A percentile compares a stretch with the other conserved stretches of the same genome.
These are phyloP conservation scores for Hyalella azteca DNA, from an alignment of 2,888 invertebrate genomes.

Conservation along the genomic window DNA sequence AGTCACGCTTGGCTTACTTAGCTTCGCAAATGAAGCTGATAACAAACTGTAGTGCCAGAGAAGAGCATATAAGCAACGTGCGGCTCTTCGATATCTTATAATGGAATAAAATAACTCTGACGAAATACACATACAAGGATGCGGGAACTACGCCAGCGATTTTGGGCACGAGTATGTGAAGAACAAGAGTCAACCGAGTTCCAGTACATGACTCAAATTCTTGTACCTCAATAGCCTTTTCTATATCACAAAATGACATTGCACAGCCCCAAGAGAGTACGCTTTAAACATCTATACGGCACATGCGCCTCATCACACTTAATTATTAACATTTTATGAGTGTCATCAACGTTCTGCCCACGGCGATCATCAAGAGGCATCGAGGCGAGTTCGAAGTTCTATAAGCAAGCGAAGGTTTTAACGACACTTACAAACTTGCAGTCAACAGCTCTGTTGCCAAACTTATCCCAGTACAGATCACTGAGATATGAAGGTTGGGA, in stretches of 20 bases:
- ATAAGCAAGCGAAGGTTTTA: background rate
- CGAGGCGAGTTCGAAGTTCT: background rate
- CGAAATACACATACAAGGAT: background rate
- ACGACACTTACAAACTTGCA: no score
- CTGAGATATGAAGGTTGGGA: no score
- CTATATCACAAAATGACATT: constrained; percentile 17
- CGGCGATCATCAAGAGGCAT: background rate
- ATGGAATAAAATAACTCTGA: constrained; percentile 13
- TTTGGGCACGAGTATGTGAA: background rate
- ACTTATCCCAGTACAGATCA: no score
- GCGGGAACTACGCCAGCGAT: background rate
- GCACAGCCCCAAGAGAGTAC: constrained; percentile 15
- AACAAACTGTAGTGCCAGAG: background rate
- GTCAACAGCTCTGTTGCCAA: no score
- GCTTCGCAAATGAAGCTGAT: background rate
- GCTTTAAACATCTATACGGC: background rate
- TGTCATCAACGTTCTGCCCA: background rate
- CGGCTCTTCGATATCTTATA: background rate
- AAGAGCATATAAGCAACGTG: no score
- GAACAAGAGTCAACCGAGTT: background rate
- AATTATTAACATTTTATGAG: background rate
- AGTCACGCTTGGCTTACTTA: background rate
- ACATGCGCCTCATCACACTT: background rate
- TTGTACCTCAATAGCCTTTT: constrained; percentile 2
- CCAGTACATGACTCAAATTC: background rate